Base-by-base conservation (phyloP, 1,140 invertebrate genomes). In the Drosophila nikananu region DNA sequence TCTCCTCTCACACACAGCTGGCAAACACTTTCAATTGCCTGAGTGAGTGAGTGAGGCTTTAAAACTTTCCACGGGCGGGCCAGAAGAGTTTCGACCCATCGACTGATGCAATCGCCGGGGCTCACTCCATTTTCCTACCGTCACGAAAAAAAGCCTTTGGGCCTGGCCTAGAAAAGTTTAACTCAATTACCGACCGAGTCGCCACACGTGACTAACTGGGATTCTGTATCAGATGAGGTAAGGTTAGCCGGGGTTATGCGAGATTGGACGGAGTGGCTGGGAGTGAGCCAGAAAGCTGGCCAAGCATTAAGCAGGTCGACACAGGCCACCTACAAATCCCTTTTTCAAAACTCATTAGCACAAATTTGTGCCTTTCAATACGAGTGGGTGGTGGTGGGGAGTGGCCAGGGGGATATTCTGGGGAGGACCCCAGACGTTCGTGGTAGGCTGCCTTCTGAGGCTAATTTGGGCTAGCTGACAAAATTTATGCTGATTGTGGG, bases 281-380 rank as follows among this genome's bases (percentile, higher is more conserved):
- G 58, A 66, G 46, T 75, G 78, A 58, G 80, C 82, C 66, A 78
- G 60, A 80, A 81, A 73, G 68, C 72, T 77, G 73, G 66, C 68
- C 74, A 74, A 78, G 64, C 75, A 74, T 76, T 76, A 86, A 82
- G 76, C 83, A 86, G 83, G 79, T 82, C 75, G 79, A 63, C 55
- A 59, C 63, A 63, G 57, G 55, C 68, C 66, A 81, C 65, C 72
- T 74, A 74, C 65, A 89, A 90, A 74, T 89, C 82, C 84, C 84
- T 80, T 84, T 86, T 87, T 89, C 84, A 89, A 89, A 89, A 89
- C 84, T 89, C 84, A 89, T 89, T 89, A 89, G 86, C 84, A 89
- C 84, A 89, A 89, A 90, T 89, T 89, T 84, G 84, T 84, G 84
- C 84, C 80, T 86, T 86, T 86, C 80, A 80, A 83, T 81, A 72